Conservation (phyloP, 2,797 vertebrate species). For the Xenops minutus region DNA sequence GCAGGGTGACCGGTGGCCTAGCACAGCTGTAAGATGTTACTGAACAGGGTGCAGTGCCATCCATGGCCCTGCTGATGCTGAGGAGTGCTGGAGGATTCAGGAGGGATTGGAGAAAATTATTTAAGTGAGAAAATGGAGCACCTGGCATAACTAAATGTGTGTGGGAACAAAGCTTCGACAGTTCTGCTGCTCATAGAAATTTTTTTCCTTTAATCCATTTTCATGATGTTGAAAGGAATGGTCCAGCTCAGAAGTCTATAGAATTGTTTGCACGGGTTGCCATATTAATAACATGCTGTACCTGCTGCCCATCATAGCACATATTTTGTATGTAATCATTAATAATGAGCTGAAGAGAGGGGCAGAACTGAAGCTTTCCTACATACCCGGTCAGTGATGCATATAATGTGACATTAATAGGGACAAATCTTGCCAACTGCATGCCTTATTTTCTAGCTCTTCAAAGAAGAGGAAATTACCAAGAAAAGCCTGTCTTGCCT, state of each 20-base stretch:
- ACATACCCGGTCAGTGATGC: not conserved
- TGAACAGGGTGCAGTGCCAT: not conserved
- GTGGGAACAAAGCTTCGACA: not conserved
- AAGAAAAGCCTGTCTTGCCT: not conserved
- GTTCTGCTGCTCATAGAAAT: not conserved
- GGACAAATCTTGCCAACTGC: not conserved
- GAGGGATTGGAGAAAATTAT: not conserved
- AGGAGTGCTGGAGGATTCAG: not conserved
- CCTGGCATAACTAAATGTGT: not conserved
- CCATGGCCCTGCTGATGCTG: too few relatives aligned
- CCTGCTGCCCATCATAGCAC: not conserved
- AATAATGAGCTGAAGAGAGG: not conserved
- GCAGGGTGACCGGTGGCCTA: not conserved
- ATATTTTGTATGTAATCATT: not conserved
- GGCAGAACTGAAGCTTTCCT: not conserved
- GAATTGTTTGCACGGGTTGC: not conserved
- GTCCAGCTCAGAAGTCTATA: not conserved
- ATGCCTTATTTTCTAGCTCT: not conserved
- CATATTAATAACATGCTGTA: not conserved
- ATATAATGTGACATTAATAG: not conserved
- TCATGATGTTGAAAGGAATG: not conserved
- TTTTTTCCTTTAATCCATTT: not conserved
- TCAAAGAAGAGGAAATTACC: not conserved
- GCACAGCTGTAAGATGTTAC: not conserved
- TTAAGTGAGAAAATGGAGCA: not conserved